Evolutionary conservation across 2,797 vertebrate species (phyloP).

Genomic region (Cottoperca gobio): DNA sequence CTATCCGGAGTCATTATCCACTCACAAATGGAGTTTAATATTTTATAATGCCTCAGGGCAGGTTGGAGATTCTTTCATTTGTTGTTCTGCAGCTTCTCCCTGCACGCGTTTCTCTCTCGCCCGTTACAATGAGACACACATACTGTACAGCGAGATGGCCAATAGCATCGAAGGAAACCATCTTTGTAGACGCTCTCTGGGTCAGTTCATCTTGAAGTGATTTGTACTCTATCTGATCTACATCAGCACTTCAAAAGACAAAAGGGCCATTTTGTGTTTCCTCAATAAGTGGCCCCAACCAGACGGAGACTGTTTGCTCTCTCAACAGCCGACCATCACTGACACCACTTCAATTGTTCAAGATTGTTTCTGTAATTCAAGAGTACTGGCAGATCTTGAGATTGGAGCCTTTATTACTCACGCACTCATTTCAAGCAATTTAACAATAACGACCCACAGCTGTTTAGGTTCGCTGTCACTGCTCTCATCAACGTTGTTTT

Average conservation of each 20-base stretch:
- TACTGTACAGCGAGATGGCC: neutral
- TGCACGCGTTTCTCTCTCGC: slow-evolving; percentile 9
- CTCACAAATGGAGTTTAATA: slow-evolving; percentile 56
- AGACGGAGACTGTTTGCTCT: slow-evolving; percentile 19
- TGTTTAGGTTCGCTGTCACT: neutral
- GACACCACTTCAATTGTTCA: slow-evolving; percentile 23
- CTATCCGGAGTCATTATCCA: slow-evolving; percentile 64
- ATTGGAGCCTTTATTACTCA: neutral
- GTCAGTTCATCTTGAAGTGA: slow-evolving; percentile 26
- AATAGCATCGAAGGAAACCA: slow-evolving; percentile 20
- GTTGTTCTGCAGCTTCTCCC: slow-evolving; percentile 20
- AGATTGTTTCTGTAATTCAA: slow-evolving; percentile 31
- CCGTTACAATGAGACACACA: slow-evolving; percentile 32
- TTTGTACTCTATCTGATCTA: slow-evolving; percentile 8
- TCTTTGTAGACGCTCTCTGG: slow-evolving; percentile 7
- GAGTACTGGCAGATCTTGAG: neutral
- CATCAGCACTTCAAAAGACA: slow-evolving; percentile 33
- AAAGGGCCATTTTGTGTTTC: slow-evolving; percentile 26
- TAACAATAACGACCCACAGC: too few relatives aligned
- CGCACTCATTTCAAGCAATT: slow-evolving; percentile 5
- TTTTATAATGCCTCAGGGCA: slow-evolving; percentile 51
- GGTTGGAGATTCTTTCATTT: slow-evolving; percentile 39
- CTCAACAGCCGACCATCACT: slow-evolving; percentile 1
- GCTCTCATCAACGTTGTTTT: neutral
- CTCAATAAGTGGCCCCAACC: slow-evolving; percentile 32